Conservation (phyloP, 2,888 invertebrate species). For the Volucella zonaria region DNA sequence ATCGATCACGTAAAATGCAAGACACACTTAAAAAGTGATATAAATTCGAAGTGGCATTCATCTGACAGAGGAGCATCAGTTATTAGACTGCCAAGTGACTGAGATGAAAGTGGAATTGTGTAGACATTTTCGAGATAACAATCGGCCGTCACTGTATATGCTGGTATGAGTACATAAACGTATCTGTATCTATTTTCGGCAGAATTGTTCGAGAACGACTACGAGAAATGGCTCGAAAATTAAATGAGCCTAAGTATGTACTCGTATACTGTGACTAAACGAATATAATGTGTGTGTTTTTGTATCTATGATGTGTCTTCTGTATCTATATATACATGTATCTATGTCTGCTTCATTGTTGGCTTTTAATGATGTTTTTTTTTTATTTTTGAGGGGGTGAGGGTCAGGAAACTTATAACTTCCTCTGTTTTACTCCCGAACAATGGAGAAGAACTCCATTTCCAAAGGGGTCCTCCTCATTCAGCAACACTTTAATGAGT, state of each 20-base stretch:
- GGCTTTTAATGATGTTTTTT: neutral
- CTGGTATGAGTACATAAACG: neutral
- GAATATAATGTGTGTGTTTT: no score
- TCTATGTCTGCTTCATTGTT: neutral
- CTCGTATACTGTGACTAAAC: neutral
- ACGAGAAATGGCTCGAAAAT: neutral
- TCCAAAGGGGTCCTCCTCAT: neutral
- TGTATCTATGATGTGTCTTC: no score
- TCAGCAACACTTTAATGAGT: neutral
- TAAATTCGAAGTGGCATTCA: conserved; percentile 68
- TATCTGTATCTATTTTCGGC: conserved; percentile 51
- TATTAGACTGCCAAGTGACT: conserved; percentile 44
- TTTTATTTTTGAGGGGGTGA: neutral
- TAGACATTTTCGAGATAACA: conserved; percentile 18
- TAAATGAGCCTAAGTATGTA: neutral
- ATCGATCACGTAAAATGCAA: conserved; percentile 47
- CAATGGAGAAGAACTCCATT: neutral
- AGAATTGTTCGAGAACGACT: conserved; percentile 8
- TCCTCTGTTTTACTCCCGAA: neutral
- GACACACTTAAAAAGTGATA: conserved; percentile 59
- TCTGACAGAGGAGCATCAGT: conserved; percentile 65
- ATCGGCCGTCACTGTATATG: conserved; percentile 18
- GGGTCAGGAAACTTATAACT: neutral
- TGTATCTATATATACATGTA: no score
- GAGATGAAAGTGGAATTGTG: conserved; percentile 1